Evolutionary conservation across 2,113 vertebrate genomes (phyloP), one percentile per base, ranked within the genome.

Genomic region (Tyrannus savana): DNA sequence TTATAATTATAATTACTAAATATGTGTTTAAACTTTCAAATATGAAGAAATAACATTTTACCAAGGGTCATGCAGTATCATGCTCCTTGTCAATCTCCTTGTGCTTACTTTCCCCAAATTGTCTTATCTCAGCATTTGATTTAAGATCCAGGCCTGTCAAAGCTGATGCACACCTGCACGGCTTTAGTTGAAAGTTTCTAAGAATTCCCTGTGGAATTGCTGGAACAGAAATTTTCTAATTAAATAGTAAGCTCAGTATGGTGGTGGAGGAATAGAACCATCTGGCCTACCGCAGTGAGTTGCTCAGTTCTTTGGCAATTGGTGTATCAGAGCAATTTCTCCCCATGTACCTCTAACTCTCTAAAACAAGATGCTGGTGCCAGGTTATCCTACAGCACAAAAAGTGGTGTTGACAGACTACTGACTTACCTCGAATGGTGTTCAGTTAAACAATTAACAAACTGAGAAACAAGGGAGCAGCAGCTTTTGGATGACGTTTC

Each of bases 51-150:
- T 28, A 59, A n/a, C 3, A 62, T 59, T 77, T 89, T 72, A 24
- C 4, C 41, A 17, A 58, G 6, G 19, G n/a, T 2, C 1, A 1
- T 49, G 5, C 8, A 58, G 22, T 4, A 2, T 25, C 8, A 3
- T 6, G 22, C 11, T 60, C 25, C 35, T 87, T 55, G 19, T 56
- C 12, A 39, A n/a, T 78, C 15, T 49, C 18, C 1, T 2, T 21
- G 6, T 31, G 14, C 7, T 59, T 55, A 37, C n/a, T 46, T 37
- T 62, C 5, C 8, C 6, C 3, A 60, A 1, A 44, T 47, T 90
- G 25, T 83, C 58, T 39, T 79, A 53, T 75, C 37, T 60, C 12
- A 60, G 30, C 23, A 33, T 28, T 55, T 84, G 56, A 59, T 95
- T 69, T 62, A 69, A 87, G 25, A 22, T 73, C 37, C 52, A 50